Evolutionary conservation across 1,140 invertebrate genomes (phyloP), one percentile per base, ranked within the genome.

Genomic region (Bombus cullumanus): DNA sequence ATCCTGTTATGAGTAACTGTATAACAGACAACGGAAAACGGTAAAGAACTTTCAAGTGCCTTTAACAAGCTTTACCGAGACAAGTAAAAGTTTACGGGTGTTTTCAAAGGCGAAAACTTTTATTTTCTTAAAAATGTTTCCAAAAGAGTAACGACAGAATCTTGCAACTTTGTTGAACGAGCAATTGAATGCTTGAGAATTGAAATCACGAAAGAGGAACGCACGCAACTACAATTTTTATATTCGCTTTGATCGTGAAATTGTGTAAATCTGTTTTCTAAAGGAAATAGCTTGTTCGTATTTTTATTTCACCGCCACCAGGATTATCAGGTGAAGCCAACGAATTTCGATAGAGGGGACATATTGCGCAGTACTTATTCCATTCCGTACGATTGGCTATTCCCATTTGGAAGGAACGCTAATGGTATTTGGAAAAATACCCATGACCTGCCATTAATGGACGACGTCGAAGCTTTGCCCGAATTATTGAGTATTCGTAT

Each of bases 371-470:
- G 92, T 76, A 93, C 92, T 71, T 94, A 94, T 86, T 92, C 92
- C 12, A 90, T 91, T 85, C 90, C 92, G 1, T 92, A 93, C 80
- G 83, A 93, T 75, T 93, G 90, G 92, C 77, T 90, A 59, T 93
- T 94, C 87, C 93, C 93, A 73, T 94, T 93, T 82, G 93, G 92
- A 37, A 92, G 86, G 87, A 89, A 87, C 77, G 91, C 89, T 47
- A 82, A 90, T 64, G 90, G 87, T 83, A 90, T 92, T 85, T 72
- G 78, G 69, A 82, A 91, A 77, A 85, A 89, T 76, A 91, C 80
- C n/a, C 87, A 77, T 62, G 87, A 92, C 43, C 71, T 72, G 34
- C 81, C 87, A 72, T 81, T 90, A 72, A 87, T 83, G 64, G 75
- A 37, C 62, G 25, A 43, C 43, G 75, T 64, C 39, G 86, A 88